Evolutionary conservation across 2,113 vertebrate species (phyloP).

Genomic region (Etheostoma spectabile): DNA sequence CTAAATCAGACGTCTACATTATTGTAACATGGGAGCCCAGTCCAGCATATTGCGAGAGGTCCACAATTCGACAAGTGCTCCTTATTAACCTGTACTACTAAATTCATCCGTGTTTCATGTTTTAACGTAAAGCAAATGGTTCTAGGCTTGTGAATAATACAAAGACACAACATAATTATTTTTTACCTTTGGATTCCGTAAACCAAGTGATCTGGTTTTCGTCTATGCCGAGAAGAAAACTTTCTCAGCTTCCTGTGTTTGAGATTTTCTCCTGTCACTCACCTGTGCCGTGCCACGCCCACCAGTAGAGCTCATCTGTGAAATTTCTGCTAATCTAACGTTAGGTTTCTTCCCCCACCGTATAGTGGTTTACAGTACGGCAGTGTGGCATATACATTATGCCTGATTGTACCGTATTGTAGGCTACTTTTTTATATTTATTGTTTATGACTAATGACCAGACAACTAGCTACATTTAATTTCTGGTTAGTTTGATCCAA

Average conservation of each 20-base stretch:
- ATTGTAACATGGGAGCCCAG: neutral
- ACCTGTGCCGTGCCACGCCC: constrained; percentile 71
- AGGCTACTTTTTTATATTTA: neutral
- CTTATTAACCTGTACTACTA: no score
- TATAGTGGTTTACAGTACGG: neutral
- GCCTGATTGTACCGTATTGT: neutral
- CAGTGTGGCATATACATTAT: neutral
- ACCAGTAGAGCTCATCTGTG: neutral
- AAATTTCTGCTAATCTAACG: neutral
- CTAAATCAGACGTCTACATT: neutral
- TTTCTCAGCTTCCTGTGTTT: constrained; percentile 40
- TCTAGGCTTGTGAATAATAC: neutral
- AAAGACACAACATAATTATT: neutral
- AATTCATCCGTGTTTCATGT: neutral
- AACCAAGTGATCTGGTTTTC: constrained; percentile 2
- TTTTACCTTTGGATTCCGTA: constrained; percentile 40
- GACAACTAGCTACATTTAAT: no score
- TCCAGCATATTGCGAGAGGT: neutral
- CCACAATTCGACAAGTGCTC: neutral
- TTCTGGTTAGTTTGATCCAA: neutral
- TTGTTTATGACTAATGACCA: constrained; percentile 13
- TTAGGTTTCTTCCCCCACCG: neutral
- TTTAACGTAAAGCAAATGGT: neutral
- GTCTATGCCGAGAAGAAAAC: neutral
- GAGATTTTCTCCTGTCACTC: constrained; percentile 2